Evolutionary conservation across 2,797 vertebrate species (phyloP).

Genomic region (Taeniopygia guttata): DNA sequence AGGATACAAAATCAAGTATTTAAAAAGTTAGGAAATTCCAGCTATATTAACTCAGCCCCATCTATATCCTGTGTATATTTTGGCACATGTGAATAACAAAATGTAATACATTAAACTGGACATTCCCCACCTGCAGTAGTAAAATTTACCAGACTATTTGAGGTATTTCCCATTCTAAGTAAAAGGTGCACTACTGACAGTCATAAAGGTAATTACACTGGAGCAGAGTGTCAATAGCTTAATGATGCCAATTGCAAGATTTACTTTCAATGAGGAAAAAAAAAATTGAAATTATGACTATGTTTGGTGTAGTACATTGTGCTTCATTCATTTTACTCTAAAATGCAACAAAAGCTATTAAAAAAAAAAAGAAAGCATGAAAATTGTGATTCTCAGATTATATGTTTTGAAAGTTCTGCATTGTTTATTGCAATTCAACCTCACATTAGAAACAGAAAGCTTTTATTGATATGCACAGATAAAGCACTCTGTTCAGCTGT

Average conservation of each 20-base stretch:
- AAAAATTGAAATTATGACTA: neutral
- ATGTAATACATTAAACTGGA: slow-evolving; percentile 55
- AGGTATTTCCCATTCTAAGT: slow-evolving; percentile 54
- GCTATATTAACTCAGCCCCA: slow-evolving; percentile 35
- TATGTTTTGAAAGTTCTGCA: neutral
- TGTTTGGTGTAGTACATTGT: neutral
- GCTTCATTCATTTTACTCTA: neutral
- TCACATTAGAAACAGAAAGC: neutral
- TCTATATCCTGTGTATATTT: slow-evolving; percentile 63
- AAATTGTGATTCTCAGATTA: neutral
- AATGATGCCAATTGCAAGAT: slow-evolving; percentile 30
- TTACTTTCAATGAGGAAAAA: slow-evolving; percentile 29
- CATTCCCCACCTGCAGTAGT: slow-evolving; percentile 62
- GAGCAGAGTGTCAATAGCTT: slow-evolving; percentile 19
- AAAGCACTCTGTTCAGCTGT: neutral
- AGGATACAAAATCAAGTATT: neutral
- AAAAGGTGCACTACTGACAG: neutral
- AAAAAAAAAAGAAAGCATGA: neutral
- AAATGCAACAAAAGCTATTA: neutral
- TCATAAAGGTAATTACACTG: slow-evolving; percentile 26
- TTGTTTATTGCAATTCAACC: neutral
- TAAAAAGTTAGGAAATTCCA: slow-evolving; percentile 55
- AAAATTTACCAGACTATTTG: slow-evolving; percentile 61
- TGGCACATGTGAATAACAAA: slow-evolving; percentile 45
- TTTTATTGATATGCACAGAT: neutral